A percentile compares a stretch with the other conserved stretches of the same genome.
phyloP scores from a whole-genome alignment of 2,113 vertebrate species.

The Gasterosteus aculeatus region DNA sequence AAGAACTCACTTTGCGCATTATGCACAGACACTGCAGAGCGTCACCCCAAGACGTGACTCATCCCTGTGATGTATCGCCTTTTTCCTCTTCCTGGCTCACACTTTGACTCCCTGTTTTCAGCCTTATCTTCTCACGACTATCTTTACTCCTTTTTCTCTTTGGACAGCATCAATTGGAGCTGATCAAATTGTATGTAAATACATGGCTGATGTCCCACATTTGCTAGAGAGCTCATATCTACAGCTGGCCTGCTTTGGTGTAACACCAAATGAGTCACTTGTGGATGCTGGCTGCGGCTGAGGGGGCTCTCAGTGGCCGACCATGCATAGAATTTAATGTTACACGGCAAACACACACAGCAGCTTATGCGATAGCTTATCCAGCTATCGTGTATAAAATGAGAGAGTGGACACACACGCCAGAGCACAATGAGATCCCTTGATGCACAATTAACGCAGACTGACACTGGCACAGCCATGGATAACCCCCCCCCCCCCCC shows the following conservation, averaged over 20 bases:
- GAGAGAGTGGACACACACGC: slow-evolving; percentile 1
- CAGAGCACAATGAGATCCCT: slow-evolving; percentile 24
- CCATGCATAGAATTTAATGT: slow-evolving; percentile 8
- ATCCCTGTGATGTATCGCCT: slow-evolving; percentile 68
- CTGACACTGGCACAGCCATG: slow-evolving; percentile 14
- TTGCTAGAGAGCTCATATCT: slow-evolving; percentile 14
- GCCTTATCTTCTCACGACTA: slow-evolving; percentile 5
- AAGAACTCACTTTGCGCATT: slow-evolving; percentile 55
- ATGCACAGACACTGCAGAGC: slow-evolving; percentile 73
- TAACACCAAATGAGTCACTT: slow-evolving; percentile 50
- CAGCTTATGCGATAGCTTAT: slow-evolving; percentile 13
- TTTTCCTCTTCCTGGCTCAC: slow-evolving; percentile 8
- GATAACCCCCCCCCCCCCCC: neutral
- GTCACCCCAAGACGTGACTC: slow-evolving; percentile 75
- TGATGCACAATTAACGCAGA: slow-evolving; percentile 28
- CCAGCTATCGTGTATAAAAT: slow-evolving; percentile 2
- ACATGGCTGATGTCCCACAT: slow-evolving; percentile 12
- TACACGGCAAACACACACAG: slow-evolving; percentile 19
- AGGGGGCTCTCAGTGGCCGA: slow-evolving; percentile 19
- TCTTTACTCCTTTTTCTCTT: neutral
- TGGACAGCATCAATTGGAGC: neutral
- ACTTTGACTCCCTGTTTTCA: slow-evolving; percentile 19
- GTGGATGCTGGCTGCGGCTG: slow-evolving; percentile 35
- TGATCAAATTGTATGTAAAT: slow-evolving; percentile 10
- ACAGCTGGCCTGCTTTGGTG: slow-evolving; percentile 24